These are phyloP conservation scores for Apostichopus californicus DNA, from an alignment of 35 echinoderm and acorn worm species.

Conservation along the genomic window DNA sequence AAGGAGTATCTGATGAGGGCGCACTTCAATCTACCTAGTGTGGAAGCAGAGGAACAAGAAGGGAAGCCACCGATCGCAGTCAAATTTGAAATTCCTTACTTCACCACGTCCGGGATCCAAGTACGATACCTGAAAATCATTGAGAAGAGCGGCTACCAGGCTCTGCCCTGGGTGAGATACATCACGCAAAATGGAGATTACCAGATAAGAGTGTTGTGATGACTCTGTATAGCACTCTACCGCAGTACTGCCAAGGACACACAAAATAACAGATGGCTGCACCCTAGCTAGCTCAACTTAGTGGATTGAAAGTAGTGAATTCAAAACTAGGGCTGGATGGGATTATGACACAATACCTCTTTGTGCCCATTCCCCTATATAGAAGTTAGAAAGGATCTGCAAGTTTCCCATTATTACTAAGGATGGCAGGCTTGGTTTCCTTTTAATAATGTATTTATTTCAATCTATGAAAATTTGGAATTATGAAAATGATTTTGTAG, in stretches of 20 bases:
- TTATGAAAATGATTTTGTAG: too few relatives aligned
- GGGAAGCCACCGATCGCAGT: constrained; percentile 91
- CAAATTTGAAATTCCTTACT: constrained; percentile 99
- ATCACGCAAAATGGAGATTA: constrained; percentile 99
- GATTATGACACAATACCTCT: too few relatives aligned
- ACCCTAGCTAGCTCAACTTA: too few relatives aligned
- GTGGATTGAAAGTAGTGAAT: too few relatives aligned
- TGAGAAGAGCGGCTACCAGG: constrained; percentile 99
- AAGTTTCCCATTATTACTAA: too few relatives aligned
- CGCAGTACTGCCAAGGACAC: neutral
- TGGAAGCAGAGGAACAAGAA: constrained; percentile 86
- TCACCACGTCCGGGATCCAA: constrained; percentile 99
- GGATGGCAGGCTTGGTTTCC: too few relatives aligned
- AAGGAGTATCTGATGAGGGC: constrained; percentile 99
- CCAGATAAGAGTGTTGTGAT: constrained; percentile 85
- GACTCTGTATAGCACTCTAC: neutral
- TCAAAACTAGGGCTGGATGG: too few relatives aligned
- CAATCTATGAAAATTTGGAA: too few relatives aligned
- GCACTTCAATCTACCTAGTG: constrained; percentile 98
- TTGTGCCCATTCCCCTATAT: too few relatives aligned
- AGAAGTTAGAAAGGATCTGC: too few relatives aligned
- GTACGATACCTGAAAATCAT: constrained; percentile 99
- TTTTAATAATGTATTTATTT: too few relatives aligned
- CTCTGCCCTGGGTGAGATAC: constrained; percentile 98
- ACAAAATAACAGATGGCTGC: too few relatives aligned